phyloP scores from a whole-genome alignment of 2,888 invertebrate species.

The Leptinotarsa juncta region DNA sequence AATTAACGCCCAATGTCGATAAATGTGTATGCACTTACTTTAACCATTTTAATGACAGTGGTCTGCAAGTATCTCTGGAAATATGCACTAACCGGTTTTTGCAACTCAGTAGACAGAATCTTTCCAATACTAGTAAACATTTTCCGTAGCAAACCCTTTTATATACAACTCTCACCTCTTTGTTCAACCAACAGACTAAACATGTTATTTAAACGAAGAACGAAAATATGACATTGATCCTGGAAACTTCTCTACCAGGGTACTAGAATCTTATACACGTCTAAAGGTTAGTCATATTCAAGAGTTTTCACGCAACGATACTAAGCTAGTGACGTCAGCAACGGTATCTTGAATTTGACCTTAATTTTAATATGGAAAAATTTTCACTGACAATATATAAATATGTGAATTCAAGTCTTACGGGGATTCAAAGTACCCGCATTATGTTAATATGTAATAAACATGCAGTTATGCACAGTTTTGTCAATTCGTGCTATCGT shows the following conservation, averaged over 20 bases:
- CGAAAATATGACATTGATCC: neutral
- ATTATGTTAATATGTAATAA: too few species aligned
- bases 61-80: conserved; percentile 34
- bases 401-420: too few species aligned
- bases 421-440: too few species aligned
- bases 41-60: conserved; percentile 37
- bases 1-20: conserved; percentile 5
- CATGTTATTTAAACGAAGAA: neutral
- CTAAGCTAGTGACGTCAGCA: too few species aligned
- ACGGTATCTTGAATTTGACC: too few species aligned
- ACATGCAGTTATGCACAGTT: too few species aligned
- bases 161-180: neutral
- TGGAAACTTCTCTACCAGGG: neutral
- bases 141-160: conserved; percentile 13
- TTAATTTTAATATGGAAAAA: too few species aligned
- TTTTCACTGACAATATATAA: too few species aligned
- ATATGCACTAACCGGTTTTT: conserved; percentile 18
- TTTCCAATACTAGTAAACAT: conserved; percentile 22
- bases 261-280: too few species aligned
- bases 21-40: conserved; percentile 26
- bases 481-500: too few species aligned
- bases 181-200: neutral
- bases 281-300: too few species aligned
- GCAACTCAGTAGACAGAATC: conserved; percentile 1
- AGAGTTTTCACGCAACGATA: too few species aligned